Evolutionary conservation across 2,113 vertebrate genomes (phyloP).

Genomic region (Pseudorectes ferrugineus): DNA sequence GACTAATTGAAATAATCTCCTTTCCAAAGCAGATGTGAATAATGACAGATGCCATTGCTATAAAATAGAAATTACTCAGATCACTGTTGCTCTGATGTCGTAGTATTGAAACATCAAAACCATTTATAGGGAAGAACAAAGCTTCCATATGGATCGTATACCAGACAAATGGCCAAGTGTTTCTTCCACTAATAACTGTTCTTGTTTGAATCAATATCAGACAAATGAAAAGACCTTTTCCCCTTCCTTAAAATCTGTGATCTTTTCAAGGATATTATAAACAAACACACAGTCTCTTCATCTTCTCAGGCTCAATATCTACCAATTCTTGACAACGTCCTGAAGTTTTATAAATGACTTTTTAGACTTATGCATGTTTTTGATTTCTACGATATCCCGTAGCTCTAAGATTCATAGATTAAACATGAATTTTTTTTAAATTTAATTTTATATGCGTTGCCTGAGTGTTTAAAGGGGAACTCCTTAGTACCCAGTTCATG

Average conservation of each 20-base stretch:
- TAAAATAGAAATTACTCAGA: neutral
- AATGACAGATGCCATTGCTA: neutral
- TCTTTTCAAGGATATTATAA: neutral
- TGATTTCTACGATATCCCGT: neutral
- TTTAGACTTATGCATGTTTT: neutral
- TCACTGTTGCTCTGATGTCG: neutral
- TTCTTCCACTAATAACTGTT: neutral
- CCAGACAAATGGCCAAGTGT: neutral
- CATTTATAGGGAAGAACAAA: neutral
- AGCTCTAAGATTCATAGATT: neutral
- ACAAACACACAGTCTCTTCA: neutral
- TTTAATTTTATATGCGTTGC: neutral
- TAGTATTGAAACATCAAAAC: neutral
- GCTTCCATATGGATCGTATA: neutral
- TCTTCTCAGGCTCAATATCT: neutral
- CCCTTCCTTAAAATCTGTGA: neutral
- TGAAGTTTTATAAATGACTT: neutral
- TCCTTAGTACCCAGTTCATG: neutral
- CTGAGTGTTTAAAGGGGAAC: neutral
- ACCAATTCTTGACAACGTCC: neutral
- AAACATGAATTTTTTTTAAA: neutral
- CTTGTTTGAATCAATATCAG: neutral
- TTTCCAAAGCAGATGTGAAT: neutral
- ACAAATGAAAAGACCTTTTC: neutral
- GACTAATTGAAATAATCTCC: constrained; percentile 31